Conservation (phyloP, 2,888 invertebrate species). For the Tenthredo livida region DNA sequence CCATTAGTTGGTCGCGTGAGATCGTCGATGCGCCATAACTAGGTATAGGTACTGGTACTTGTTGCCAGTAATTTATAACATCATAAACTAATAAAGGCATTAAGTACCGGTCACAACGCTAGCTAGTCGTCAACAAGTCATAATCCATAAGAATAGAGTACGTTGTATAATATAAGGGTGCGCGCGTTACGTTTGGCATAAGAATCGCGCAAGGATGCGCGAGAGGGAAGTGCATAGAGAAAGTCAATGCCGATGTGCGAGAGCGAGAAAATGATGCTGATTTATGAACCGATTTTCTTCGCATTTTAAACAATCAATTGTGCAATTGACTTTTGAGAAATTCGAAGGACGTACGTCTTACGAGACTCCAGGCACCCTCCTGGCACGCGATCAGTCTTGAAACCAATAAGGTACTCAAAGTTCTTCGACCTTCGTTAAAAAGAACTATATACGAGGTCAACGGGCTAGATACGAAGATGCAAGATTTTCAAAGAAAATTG, state of each 20-base stretch:
- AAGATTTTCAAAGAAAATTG: background rate
- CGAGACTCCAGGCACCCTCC: conserved; percentile 25
- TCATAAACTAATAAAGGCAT: conserved; percentile 73
- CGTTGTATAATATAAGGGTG: background rate
- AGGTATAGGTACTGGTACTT: background rate
- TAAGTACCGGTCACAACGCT: conserved; percentile 67
- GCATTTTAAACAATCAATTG: background rate
- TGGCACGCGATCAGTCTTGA: conserved; percentile 33
- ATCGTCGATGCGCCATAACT: background rate
- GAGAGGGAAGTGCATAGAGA: background rate
- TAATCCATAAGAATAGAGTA: conserved; percentile 67
- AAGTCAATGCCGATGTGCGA: conserved; percentile 22
- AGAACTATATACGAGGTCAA: conserved; percentile 25
- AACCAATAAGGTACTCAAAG: background rate
- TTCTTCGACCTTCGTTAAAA: conserved; percentile 16
- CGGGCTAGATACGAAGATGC: background rate
- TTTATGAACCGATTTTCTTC: conserved; percentile 41
- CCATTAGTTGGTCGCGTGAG: conserved; percentile 10
- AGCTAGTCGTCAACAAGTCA: conserved; percentile 70
- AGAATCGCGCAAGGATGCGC: conserved; percentile 1
- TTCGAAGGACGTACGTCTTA: conserved; percentile 26
- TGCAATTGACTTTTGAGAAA: background rate
- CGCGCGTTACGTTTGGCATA: background rate
- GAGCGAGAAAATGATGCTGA: background rate
- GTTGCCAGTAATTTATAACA: conserved; percentile 39